phyloP scores from a whole-genome alignment of 2,888 invertebrate genomes.

The Tiliacea aurago region DNA sequence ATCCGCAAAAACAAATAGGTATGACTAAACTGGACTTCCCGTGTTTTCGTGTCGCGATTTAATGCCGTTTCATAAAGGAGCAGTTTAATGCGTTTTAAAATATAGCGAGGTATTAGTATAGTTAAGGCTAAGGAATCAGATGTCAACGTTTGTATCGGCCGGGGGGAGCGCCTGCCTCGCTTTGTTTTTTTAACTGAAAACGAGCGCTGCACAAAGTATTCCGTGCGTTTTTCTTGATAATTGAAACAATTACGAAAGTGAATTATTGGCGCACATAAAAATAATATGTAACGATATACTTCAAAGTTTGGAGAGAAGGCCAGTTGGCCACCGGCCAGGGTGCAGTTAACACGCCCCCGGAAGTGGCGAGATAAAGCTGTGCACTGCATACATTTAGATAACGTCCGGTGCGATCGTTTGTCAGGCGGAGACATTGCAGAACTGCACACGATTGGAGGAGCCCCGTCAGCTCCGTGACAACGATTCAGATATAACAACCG shows the following conservation, averaged over 20 bases:
- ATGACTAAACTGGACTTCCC: constrained; percentile 68
- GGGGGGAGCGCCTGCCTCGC: constrained; percentile 25
- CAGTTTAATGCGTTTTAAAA: constrained; percentile 35
- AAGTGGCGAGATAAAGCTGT: constrained; percentile 76
- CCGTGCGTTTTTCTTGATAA: constrained; percentile 70
- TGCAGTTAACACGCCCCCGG: constrained; percentile 80
- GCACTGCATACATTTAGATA: constrained; percentile 71
- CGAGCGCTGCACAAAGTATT: constrained; percentile 60
- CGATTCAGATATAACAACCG: constrained; percentile 20
- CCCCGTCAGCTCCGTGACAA: constrained; percentile 19
- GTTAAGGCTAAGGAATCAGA: constrained; percentile 35
- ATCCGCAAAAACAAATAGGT: constrained; percentile 55
- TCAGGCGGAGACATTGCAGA: constrained; percentile 49
- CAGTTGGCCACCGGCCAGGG: constrained; percentile 83
- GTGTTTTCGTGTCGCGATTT: constrained; percentile 69
- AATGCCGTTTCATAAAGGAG: constrained; percentile 7
- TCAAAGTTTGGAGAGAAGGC: constrained; percentile 78
- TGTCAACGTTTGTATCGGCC: constrained; percentile 27
- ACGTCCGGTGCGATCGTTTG: constrained; percentile 58
- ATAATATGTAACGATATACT: constrained; percentile 78
- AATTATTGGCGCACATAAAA: constrained; percentile 75
- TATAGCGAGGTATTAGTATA: constrained; percentile 21
- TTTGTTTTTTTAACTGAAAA: constrained; percentile 65
- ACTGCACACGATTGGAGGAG: constrained; percentile 1
- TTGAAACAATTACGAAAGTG: constrained; percentile 73